A percentile compares a stretch with the other conserved stretches of the same genome.
phyloP scores from a whole-genome alignment of 2,888 invertebrate species.

The Cryptosula pallasiana region DNA sequence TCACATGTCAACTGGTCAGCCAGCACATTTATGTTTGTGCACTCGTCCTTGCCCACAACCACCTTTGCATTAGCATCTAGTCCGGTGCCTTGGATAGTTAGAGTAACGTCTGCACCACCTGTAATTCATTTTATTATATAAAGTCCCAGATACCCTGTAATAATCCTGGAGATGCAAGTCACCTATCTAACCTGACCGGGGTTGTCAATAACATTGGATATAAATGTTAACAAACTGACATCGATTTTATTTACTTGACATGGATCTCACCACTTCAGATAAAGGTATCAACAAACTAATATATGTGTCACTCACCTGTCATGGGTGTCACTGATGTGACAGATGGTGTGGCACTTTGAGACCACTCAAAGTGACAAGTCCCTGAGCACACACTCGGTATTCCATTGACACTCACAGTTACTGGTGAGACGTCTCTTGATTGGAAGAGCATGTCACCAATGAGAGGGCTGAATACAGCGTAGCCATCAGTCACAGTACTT shows the following conservation, averaged over 20 bases:
- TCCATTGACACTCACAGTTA: slow-evolving; percentile 22
- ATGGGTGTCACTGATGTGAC: neutral
- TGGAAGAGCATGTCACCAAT: slow-evolving; percentile 21
- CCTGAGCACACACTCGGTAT: slow-evolving; percentile 16
- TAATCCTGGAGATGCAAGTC: no score
- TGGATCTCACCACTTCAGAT: no score
- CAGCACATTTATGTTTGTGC: neutral
- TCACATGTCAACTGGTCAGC: slow-evolving; percentile 17
- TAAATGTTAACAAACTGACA: no score
- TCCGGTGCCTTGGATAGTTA: neutral
- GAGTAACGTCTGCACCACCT: slow-evolving; percentile 8
- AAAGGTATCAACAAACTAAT: no score
- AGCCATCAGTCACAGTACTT: neutral
- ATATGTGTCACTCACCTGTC: slow-evolving; percentile 3
- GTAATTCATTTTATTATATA: no score
- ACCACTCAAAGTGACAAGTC: slow-evolving; percentile 5
- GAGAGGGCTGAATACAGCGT: slow-evolving; percentile 1
- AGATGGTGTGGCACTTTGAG: neutral
- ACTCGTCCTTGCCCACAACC: neutral
- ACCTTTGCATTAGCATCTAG: neutral
- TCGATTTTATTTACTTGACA: no score
- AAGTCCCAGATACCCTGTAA: no score
- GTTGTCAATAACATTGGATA: no score
- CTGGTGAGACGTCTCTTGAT: neutral
- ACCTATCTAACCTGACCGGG: no score